Evolutionary conservation across 2,113 vertebrate genomes (phyloP), one percentile per base, ranked within the genome.

Genomic region (Steatornis caripensis): DNA sequence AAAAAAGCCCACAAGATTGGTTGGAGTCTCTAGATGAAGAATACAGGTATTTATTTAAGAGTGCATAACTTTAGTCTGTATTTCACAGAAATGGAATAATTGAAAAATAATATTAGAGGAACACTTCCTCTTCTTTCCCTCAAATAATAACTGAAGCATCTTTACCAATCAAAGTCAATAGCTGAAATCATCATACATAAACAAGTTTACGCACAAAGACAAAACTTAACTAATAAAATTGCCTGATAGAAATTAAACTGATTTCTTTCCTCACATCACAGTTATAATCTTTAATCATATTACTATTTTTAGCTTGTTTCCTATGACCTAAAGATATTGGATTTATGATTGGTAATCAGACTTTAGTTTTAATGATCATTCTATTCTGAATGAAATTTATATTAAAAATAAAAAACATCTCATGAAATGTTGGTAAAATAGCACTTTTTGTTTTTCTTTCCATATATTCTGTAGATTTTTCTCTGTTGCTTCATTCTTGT

Each of bases 161-260:
- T 96, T 91, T 92, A 93, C n/a, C 27, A 91, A 75, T 88, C 68
- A 66, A 96, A 95, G 68, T 81, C 55, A 64, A 74, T 61, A 94
- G 85, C 30, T 93, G 79, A 95, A 83, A 86, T 65, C 46, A 90
- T 84, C 19, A 62, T 75, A 65, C 15, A 60, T 68, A 89, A 54
- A 48, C 85, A 66, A 89, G 29, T 86, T 89, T 81, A 80, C 45
- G 87, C 32, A 62, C 55, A 58, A 87, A 96, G 45, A 48, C 54
- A 87, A 83, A 80, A 51, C 12, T 70, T 87, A 48, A 43, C 9
- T 60, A 82, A 53, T 80, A 89, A 96, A 95, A 87, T 30, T 37
- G 12, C 17, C 30, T 65, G 66, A 29, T 7, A 85, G 55, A 84
- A 91, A 83, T 65, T 64, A 81, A 84, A 78, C 11, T 4, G 3